A percentile compares a stretch with the other conserved stretches of the same genome.
Conservation (phyloP, 2,797 vertebrate species). For the Pipistrellus kuhlii region DNA sequence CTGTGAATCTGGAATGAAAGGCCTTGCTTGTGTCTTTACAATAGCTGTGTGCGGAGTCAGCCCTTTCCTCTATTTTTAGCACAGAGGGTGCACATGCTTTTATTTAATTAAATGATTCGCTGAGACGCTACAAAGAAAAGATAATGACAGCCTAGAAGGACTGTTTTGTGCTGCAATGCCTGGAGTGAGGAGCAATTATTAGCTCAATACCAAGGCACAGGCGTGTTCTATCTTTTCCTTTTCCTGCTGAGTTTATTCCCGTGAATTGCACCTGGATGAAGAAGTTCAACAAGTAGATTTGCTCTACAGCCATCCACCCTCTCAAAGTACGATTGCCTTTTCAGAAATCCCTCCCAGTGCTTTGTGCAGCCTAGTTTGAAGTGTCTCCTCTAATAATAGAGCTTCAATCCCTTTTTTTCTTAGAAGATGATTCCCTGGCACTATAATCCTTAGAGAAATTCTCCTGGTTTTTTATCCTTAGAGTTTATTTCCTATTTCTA, state of each 20-base stretch:
- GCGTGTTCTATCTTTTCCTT: slow-evolving; percentile 60
- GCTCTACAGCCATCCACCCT: slow-evolving; percentile 25
- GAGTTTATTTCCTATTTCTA: slow-evolving; percentile 64
- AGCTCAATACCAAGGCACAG: slow-evolving; percentile 61
- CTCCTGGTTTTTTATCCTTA: slow-evolving; percentile 48
- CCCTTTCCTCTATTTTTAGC: slow-evolving; percentile 63
- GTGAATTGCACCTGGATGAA: slow-evolving; percentile 70
- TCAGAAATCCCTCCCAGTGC: slow-evolving; percentile 44
- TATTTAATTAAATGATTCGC: slow-evolving; percentile 82
- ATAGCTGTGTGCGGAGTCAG: slow-evolving; percentile 7
- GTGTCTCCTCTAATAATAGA: slow-evolving; percentile 57
- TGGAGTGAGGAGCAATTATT: slow-evolving; percentile 56
- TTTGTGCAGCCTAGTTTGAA: slow-evolving; percentile 61
- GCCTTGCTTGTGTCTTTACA: slow-evolving; percentile 39
- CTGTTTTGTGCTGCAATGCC: slow-evolving; percentile 72
- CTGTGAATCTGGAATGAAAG: slow-evolving; percentile 62
- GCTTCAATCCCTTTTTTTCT: slow-evolving; percentile 60
- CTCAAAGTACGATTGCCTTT: slow-evolving; percentile 56
- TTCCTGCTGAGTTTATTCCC: slow-evolving; percentile 67
- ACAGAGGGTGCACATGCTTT: slow-evolving; percentile 59
- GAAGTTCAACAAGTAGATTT: slow-evolving; percentile 68
- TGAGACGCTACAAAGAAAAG: slow-evolving; percentile 69
- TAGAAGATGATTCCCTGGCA: slow-evolving; percentile 52
- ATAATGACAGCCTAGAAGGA: slow-evolving; percentile 64
- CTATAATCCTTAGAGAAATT: slow-evolving; percentile 59